Percentiles rank a stretch among this genome's conserved stretches.
These are phyloP conservation scores for Luperina nickerlii DNA, from an alignment of 2,888 invertebrate genomes.

Conservation along the genomic window DNA sequence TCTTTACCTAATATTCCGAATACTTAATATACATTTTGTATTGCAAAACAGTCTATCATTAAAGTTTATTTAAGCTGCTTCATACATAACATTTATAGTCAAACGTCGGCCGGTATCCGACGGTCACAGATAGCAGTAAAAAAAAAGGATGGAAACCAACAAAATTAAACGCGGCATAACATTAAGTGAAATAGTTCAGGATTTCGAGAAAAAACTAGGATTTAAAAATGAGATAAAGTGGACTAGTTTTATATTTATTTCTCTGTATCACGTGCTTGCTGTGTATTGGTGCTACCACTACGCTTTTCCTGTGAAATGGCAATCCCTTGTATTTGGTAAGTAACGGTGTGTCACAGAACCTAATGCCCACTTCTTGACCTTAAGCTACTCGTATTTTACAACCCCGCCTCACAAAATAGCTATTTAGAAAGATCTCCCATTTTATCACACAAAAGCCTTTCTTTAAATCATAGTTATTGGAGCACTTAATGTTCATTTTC, in stretches of 20 bases:
- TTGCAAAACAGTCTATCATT: conserved; percentile 30
- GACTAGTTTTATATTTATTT: conserved; percentile 80
- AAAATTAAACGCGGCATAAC: conserved; percentile 68
- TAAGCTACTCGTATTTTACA: not conserved
- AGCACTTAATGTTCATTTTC: conserved; percentile 18
- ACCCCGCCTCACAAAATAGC: conserved; percentile 13
- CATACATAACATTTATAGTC: conserved; percentile 17
- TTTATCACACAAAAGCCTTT: conserved; percentile 40
- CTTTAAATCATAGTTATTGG: conserved; percentile 36
- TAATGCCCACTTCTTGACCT: conserved; percentile 17
- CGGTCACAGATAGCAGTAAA: conserved; percentile 31
- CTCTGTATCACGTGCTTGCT: conserved; percentile 81
- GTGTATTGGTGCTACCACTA: conserved; percentile 84
- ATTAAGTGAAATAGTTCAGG: conserved; percentile 77
- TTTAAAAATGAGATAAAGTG: conserved; percentile 88
- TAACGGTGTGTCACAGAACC: conserved; percentile 8
- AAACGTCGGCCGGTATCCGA: conserved; percentile 34
- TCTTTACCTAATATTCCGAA: conserved; percentile 44
- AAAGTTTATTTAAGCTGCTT: conserved; percentile 43
- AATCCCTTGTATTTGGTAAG: conserved; percentile 83
- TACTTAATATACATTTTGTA: conserved; percentile 34
- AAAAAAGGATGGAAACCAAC: conserved; percentile 51
- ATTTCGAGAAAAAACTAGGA: conserved; percentile 82
- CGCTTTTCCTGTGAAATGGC: conserved; percentile 85
- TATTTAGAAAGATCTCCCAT: conserved; percentile 29